Evolutionary conservation across 2,888 invertebrate species (phyloP).

Genomic region (Stegana nigrithorax): DNA sequence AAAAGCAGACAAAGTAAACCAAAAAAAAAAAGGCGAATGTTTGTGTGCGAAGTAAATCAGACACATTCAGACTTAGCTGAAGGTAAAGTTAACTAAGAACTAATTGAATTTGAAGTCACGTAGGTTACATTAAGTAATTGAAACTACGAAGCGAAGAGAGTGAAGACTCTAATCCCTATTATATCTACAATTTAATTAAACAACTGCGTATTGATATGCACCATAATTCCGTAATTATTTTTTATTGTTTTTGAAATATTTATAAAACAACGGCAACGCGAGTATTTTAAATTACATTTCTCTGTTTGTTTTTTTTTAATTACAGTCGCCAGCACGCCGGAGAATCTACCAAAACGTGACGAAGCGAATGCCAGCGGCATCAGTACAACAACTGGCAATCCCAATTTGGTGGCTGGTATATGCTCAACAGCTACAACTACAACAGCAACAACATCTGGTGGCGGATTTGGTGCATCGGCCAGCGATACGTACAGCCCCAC

Average conservation of each 20-base stretch:
- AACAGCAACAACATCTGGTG: neutral
- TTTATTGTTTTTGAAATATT: neutral
- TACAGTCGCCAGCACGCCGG: conserved; percentile 88
- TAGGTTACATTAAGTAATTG: too few species aligned
- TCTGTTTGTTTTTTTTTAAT: too few species aligned
- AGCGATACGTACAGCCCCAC: conserved; percentile 40
- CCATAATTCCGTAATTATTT: too few species aligned
- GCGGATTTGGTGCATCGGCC: neutral
- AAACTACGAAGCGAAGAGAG: neutral
- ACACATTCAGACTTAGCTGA: too few species aligned
- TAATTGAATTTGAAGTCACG: too few species aligned
- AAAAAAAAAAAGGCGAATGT: too few species aligned
- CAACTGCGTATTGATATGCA: too few species aligned
- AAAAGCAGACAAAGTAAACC: too few species aligned
- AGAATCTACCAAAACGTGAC: conserved; percentile 74
- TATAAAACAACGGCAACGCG: too few species aligned
- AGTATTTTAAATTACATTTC: neutral
- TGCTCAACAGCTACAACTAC: conserved; percentile 29
- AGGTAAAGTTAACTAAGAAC: too few species aligned
- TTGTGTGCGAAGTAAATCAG: too few species aligned
- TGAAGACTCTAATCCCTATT: conserved; percentile 3
- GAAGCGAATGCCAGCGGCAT: conserved; percentile 65
- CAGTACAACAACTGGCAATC: conserved; percentile 55
- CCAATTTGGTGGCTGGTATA: conserved; percentile 32
- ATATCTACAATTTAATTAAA: neutral